Base-by-base conservation (phyloP, 2,888 invertebrate genomes). In the Carpatolechia fugitivella region DNA sequence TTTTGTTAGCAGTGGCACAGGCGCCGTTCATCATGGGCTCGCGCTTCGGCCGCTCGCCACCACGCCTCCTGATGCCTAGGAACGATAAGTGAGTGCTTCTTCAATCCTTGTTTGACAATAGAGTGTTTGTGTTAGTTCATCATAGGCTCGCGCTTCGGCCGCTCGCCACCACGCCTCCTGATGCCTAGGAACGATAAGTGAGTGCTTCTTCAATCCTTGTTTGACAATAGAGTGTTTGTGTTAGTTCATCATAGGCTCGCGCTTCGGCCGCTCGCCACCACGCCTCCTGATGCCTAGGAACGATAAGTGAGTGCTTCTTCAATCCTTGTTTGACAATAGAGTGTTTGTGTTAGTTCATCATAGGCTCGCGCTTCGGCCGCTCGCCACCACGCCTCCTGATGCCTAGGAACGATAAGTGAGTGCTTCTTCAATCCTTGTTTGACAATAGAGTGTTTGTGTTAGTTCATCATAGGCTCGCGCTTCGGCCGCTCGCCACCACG, bases 331-430 rank as follows among this genome's bases (percentile, higher is more conserved):
- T n/a, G n/a, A n/a, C n/a, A n/a, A n/a, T n/a, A n/a, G n/a, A n/a
- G n/a, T n/a, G n/a, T n/a, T n/a, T n/a, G n/a, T n/a, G n/a, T n/a
- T n/a, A n/a, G 40, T 87, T 87, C 66, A 76, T 85, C 61, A 72
- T 87, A 66, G 80, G 80, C 3, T 82, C 85, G 6, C 77, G 87
- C 18, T 87, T 85, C 69, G 87, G 87, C 0, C 79, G 87, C 56
- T 83, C 86, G 24, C 70, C 76, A n/a, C 76, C 73, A 20, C 70
- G 82, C 0, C 62, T 74, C 57, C 69, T 85, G 55, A 52, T 78
- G 1, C 80, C 83, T 0, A 56, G 87, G 29, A 82, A 79, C 38
- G 85, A 86, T 76, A 80, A 83, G 85, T 85, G 38, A 56, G 46
- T 46, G n/a, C n/a, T n/a, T n/a, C n/a, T n/a, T n/a, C n/a, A n/a